Percentiles rank a stretch among this genome's conserved stretches.
Conservation (phyloP, 2,113 vertebrate species). For the Vireo altiloquus region DNA sequence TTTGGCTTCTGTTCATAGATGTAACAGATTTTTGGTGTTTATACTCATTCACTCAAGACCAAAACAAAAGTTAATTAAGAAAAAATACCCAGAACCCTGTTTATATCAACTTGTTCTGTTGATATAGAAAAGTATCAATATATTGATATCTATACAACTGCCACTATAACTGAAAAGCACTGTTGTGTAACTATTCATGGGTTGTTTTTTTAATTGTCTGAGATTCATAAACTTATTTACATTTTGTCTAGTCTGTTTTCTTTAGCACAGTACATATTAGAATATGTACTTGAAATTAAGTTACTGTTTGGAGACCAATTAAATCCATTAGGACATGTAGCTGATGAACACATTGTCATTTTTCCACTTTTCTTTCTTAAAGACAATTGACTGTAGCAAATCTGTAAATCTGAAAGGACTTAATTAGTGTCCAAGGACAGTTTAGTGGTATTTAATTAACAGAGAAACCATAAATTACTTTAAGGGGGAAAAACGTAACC, state of each 20-base stretch:
- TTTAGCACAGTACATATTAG: background rate
- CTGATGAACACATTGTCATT: background rate
- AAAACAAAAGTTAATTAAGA: constrained; percentile 74
- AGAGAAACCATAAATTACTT: background rate
- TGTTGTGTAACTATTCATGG: background rate
- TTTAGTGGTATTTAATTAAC: constrained; percentile 20
- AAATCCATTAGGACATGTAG: background rate
- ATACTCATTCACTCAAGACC: constrained; percentile 63
- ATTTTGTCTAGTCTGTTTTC: background rate
- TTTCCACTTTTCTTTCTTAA: background rate
- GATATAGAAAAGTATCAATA: background rate
- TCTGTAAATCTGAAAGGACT: background rate
- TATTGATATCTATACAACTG: background rate
- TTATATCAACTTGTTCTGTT: constrained; percentile 47
- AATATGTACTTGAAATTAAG: background rate
- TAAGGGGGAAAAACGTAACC: background rate
- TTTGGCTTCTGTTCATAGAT: constrained; percentile 62
- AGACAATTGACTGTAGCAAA: constrained; percentile 25
- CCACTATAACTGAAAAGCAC: background rate
- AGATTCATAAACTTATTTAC: background rate
- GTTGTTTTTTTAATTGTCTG: background rate
- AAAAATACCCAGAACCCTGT: constrained; percentile 58
- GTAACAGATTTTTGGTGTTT: constrained; percentile 67
- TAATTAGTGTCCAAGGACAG: constrained; percentile 34
- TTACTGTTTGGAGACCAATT: background rate